A percentile compares a stretch with the other conserved stretches of the same genome.
Conservation (phyloP, 2,113 vertebrate species). For the Climacteris rufus region DNA sequence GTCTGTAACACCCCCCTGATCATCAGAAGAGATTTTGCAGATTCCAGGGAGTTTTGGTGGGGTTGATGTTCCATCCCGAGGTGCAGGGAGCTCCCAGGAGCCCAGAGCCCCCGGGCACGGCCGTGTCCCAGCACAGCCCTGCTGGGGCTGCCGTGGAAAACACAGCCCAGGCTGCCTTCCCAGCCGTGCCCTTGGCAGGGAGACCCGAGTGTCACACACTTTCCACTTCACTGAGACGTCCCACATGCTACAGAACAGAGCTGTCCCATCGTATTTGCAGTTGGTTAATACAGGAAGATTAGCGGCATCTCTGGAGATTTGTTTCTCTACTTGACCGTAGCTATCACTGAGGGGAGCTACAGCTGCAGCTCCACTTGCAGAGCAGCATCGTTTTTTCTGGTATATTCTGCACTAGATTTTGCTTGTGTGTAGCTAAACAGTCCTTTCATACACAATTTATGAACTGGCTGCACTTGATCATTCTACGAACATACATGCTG, state of each 20-base stretch:
- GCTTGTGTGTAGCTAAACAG: neutral
- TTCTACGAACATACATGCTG: fast-evolving
- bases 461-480: neutral
- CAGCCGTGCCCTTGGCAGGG: neutral
- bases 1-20: fast-evolving
- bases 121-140: no score
- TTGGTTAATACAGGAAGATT: neutral
- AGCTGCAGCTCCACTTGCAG: neutral
- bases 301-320: neutral
- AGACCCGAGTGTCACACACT: neutral
- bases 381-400: neutral
- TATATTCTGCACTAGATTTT: neutral
- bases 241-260: slow-evolving; percentile 28
- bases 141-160: no score
- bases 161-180: slow-evolving; percentile 21
- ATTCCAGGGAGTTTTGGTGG: neutral
- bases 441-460: neutral
- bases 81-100: fast-evolving
- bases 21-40: neutral
- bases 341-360: neutral
- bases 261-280: slow-evolving; percentile 2
- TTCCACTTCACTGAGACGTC: slow-evolving; percentile 8
- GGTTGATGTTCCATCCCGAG: neutral
- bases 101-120: no score
- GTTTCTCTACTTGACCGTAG: neutral